Evolutionary conservation across 2,888 invertebrate genomes (phyloP), one percentile per base, ranked within the genome.

Genomic region (Pandemis corylana): DNA sequence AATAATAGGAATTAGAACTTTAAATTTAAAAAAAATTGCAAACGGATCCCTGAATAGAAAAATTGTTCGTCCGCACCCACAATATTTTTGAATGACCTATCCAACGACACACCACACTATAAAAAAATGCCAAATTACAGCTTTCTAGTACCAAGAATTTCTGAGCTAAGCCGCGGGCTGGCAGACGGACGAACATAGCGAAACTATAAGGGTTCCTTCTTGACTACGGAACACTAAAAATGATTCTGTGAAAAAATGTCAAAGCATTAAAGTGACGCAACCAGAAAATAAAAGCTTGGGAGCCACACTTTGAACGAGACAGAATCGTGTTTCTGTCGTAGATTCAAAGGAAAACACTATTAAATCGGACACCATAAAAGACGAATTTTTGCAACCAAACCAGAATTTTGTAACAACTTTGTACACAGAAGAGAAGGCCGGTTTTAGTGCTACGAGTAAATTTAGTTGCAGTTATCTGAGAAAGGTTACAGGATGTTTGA

Each of bases 321-420:
- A 66, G 7, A 66, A 36, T 15, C 10, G 44, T 28, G 56, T 56
- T 42, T 15, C 56, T 42, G 7, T 59, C 12, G 20, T 20, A 6
- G 9, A 42, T 10, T 36, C 59, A 68, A 67, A 67, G 67, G 66
- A 67, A 65, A 65, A 68, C 42, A 42, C 6, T 68, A 59, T 68
- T 15, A 59, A 41, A 44, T n/a, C 59, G 44, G 13, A 13, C 13
- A 7, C 56, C 44, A 59, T 28, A 68, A 68, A 53, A 67, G 53
- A 53, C 53, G 49, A 51, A 41, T 67, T 67, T 59, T 53, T 51
- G 15, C 51, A 15, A 3, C 7, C n/a, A 12, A 10, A 20, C 44
- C 59, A 68, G 13, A 41, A 44, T n/a, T 13, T 44, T 20, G 20
- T 13, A 68, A 59, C 20, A 51, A 56, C 59, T 13, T 7, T 49